Base-by-base conservation (phyloP, 2,113 vertebrate genomes). In the Nesospiza acunhae region DNA sequence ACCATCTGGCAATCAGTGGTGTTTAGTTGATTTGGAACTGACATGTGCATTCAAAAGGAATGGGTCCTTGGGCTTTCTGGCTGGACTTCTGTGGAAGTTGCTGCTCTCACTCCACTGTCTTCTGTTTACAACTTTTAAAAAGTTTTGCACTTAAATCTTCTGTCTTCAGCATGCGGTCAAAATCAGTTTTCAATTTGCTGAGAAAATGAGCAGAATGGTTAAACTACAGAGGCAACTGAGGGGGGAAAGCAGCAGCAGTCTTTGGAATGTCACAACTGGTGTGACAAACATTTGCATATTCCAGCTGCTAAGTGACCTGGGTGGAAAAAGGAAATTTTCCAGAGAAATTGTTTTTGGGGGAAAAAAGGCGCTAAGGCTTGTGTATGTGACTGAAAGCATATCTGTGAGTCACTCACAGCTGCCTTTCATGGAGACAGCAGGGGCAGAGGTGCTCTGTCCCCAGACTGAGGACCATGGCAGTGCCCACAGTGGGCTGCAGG, bases 401-500 rank as follows among this genome's bases (percentile, higher is more conserved):
- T 46, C 21, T 62, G 21, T 81, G 84, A 56, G 39, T 52, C 50
- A 46, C 26, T 84, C 68, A 26, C 39, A 84, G 22, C 52, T 74
- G 41, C 35, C 22, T 78, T 37, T 44, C 27, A 13, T 15, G 17
- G 4, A 0, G 69, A 50, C 23, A 37, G 39, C 55, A 41, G 58
- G 31, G 70, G 7, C 9, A 35, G 72, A 49, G 62, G 66, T 47
- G 49, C 14, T 81, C 53, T 46, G 47, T n/a, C 42, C 53, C 64
- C 35, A 50, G 67, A 33, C n/a, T 46, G 23, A 22, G 31, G 15
- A n/a, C 3, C 30, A 39, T 0, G 1, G n/a, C 8, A 0, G 0
- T 74, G 47, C 64, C 2, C 9, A 0, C 37, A 12, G 33, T 20
- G 59, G 37, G 63, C 74, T 63, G 28, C 14, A 24, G 42, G 63